These are phyloP conservation scores for Adelphocoris suturalis DNA, from an alignment of 2,888 invertebrate species.

Conservation along the genomic window DNA sequence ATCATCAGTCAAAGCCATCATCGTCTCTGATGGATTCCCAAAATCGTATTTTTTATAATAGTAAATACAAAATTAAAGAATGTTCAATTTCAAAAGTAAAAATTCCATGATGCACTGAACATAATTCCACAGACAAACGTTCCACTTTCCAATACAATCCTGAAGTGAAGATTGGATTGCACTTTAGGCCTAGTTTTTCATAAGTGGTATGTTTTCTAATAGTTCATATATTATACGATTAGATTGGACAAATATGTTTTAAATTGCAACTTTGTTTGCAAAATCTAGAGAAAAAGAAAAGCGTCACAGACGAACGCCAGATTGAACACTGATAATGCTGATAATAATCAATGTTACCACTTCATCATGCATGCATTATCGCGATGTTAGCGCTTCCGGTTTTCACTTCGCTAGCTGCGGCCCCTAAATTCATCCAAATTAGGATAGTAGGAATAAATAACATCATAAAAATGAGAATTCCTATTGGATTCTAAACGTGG, in stretches of 20 bases:
- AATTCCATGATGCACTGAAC: conserved; percentile 4
- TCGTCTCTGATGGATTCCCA: neutral
- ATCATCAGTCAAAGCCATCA: conserved; percentile 61
- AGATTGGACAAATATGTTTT: neutral
- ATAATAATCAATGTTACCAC: conserved; percentile 17
- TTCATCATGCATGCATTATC: neutral
- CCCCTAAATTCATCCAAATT: no score
- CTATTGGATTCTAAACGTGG: no score
- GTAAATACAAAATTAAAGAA: neutral
- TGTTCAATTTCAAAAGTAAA: neutral
- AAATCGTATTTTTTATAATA: neutral
- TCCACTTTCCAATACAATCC: neutral
- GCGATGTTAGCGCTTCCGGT: no score
- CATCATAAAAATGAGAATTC: no score
- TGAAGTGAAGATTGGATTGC: neutral
- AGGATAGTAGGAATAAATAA: no score
- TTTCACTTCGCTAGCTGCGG: no score
- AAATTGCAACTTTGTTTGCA: neutral
- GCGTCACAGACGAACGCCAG: conserved; percentile 11
- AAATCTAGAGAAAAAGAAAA: neutral
- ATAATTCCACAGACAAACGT: neutral
- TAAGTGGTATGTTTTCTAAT: neutral
- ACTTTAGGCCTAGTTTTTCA: neutral
- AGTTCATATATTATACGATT: neutral
- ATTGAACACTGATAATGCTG: neutral